A percentile compares a stretch with the other conserved stretches of the same genome.
Conservation (phyloP, 1,140 invertebrate species). For the Dendroctonus valens region DNA sequence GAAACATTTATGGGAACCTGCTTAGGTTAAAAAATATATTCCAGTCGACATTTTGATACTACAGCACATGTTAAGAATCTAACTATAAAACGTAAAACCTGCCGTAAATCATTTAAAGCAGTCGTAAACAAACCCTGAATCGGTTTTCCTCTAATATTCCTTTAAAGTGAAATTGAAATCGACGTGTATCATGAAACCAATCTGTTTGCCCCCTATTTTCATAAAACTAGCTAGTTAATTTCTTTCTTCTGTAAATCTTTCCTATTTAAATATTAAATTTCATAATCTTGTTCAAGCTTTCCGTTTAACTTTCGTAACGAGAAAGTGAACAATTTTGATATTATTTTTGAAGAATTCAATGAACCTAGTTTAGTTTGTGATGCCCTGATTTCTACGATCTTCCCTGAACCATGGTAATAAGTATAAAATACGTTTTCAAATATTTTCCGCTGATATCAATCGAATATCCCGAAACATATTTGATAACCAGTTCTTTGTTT, state of each 20-base stretch:
- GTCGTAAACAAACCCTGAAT: constrained; percentile 23
- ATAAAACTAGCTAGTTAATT: neutral
- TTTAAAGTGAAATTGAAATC: constrained; percentile 16
- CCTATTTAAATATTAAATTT: neutral
- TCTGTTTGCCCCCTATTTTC: neutral
- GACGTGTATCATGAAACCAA: constrained; percentile 16
- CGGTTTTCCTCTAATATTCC: constrained; percentile 24
- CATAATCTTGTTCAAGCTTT: neutral
- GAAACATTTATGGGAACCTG: neutral
- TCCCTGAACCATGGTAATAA: too few relatives aligned
- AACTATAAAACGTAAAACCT: constrained; percentile 14
- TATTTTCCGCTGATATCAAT: neutral
- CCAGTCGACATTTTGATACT: neutral
- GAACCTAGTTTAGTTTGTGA: neutral
- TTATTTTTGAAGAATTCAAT: neutral
- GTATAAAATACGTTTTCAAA: neutral
- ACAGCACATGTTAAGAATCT: neutral
- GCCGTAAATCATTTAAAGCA: constrained; percentile 25
- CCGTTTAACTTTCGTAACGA: neutral
- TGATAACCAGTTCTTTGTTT: neutral
- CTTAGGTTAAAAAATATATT: neutral
- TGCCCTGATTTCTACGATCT: neutral
- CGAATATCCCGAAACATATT: neutral
- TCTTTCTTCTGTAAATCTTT: neutral
- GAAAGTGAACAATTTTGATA: neutral